Evolutionary conservation across 2,113 vertebrate species (phyloP).

Genomic region (Labrus mixtus): DNA sequence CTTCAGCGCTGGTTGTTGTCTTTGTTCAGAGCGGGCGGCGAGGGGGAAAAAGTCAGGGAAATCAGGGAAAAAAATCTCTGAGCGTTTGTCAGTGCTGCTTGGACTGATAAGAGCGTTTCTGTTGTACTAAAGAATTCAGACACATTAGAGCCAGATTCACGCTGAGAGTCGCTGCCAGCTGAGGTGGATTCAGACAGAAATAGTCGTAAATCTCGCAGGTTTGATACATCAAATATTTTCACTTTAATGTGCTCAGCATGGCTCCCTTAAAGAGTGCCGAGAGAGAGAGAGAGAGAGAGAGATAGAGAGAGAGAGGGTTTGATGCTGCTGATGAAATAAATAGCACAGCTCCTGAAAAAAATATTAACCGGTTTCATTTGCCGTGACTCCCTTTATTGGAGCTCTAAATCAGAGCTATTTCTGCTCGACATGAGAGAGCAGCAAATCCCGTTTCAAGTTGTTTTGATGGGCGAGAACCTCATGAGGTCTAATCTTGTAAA

Average conservation of each 20-base stretch:
- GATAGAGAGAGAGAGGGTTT: constrained; percentile 31
- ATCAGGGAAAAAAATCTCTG: constrained; percentile 37
- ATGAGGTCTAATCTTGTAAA: constrained; percentile 57
- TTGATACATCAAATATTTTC: constrained; percentile 51
- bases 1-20: constrained; percentile 36
- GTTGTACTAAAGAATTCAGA: constrained; percentile 31
- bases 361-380: constrained; percentile 60
- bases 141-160: neutral
- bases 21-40: constrained; percentile 48
- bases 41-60: constrained; percentile 25
- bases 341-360: constrained; percentile 41
- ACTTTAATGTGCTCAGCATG: constrained; percentile 29
- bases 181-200: constrained; percentile 45
- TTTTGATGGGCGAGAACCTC: constrained; percentile 51
- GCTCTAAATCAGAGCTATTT: constrained; percentile 52
- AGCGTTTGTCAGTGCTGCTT: constrained; percentile 46
- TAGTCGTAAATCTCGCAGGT: constrained; percentile 26
- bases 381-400: constrained; percentile 45
- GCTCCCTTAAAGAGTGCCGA: constrained; percentile 31
- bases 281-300: constrained; percentile 37
- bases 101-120: constrained; percentile 41
- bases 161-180: constrained; percentile 14
- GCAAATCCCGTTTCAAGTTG: constrained; percentile 56
- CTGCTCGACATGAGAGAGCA: constrained; percentile 42
- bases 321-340: constrained; percentile 48